These are phyloP conservation scores for Actinostola sp. DNA, from an alignment of 92 coral and sea anemone genomes.

Conservation along the genomic window DNA sequence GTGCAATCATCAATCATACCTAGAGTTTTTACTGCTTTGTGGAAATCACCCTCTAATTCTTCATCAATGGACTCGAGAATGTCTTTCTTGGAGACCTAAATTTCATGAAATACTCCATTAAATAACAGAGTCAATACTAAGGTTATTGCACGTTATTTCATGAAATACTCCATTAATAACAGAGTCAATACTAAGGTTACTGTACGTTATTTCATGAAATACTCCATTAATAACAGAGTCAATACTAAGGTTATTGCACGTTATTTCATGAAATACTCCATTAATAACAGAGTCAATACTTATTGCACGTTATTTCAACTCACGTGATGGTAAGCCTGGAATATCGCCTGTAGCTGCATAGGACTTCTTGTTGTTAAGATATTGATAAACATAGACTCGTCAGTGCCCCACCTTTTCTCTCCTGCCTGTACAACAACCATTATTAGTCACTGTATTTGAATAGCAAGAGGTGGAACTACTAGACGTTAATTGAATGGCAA, in stretches of 20 bases:
- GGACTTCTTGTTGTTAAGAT: conserved; percentile 67
- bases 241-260: no score
- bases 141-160: no score
- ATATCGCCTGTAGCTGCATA: conserved; percentile 66
- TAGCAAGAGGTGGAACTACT: no score
- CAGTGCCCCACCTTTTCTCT: conserved; percentile 81
- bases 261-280: no score
- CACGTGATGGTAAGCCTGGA: conserved; percentile 79
- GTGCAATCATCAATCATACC: no score
- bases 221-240: no score
- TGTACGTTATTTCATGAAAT: no score
- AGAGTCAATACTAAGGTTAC: no score
- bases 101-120: background rate
- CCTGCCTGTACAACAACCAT: conserved; percentile 58
- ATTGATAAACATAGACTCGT: conserved; percentile 65
- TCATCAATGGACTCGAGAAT: conserved; percentile 63
- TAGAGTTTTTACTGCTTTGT: conserved; percentile 62
- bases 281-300: no score
- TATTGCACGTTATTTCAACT: no score
- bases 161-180: no score
- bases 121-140: no score
- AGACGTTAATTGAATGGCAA: background rate
- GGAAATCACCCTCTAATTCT: conserved; percentile 75
- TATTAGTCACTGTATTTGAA: background rate
- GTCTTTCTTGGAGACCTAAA: conserved; percentile 79